Evolutionary conservation across 2,888 invertebrate genomes (phyloP).

Genomic region (Protula sp.): DNA sequence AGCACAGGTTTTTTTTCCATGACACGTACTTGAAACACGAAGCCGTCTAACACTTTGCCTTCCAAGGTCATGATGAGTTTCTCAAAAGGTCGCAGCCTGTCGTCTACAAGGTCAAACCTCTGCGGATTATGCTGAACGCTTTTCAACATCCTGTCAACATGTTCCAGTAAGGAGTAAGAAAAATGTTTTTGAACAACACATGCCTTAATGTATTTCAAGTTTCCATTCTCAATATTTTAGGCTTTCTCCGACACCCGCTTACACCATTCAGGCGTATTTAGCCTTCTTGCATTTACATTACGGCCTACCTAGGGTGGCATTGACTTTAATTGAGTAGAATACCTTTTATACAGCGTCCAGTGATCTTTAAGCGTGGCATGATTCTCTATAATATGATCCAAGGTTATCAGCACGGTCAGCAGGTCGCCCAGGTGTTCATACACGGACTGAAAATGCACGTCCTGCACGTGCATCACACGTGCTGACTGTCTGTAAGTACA

Average conservation of each 20-base stretch:
- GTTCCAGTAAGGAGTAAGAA: no score
- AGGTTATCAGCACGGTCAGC: conserved; percentile 57
- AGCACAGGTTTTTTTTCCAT: no score
- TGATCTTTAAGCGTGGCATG: conserved; percentile 63
- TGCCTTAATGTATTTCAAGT: no score
- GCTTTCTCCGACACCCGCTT: no score
- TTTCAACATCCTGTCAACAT: conserved; percentile 59
- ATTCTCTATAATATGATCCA: conserved; percentile 65
- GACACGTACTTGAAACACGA: conserved; percentile 67
- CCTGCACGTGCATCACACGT: conserved; percentile 50
- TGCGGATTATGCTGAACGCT: conserved; percentile 64
- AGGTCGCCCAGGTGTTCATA: conserved; percentile 57
- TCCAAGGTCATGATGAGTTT: conserved; percentile 69
- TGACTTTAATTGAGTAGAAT: no score
- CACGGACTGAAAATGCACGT: conserved; percentile 54
- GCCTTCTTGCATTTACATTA: no score
- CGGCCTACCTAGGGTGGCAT: no score
- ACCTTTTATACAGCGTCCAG: conserved; percentile 73
- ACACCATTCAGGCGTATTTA: no score
- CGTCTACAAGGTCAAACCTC: conserved; percentile 61
- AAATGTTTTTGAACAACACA: no score
- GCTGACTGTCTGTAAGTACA: no score
- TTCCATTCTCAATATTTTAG: no score
- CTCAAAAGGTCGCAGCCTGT: conserved; percentile 65
- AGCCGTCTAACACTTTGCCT: conserved; percentile 63